A percentile compares a stretch with the other conserved stretches of the same genome.
These are phyloP conservation scores for Venusia cambrica DNA, from an alignment of 2,888 invertebrate genomes.

Conservation along the genomic window DNA sequence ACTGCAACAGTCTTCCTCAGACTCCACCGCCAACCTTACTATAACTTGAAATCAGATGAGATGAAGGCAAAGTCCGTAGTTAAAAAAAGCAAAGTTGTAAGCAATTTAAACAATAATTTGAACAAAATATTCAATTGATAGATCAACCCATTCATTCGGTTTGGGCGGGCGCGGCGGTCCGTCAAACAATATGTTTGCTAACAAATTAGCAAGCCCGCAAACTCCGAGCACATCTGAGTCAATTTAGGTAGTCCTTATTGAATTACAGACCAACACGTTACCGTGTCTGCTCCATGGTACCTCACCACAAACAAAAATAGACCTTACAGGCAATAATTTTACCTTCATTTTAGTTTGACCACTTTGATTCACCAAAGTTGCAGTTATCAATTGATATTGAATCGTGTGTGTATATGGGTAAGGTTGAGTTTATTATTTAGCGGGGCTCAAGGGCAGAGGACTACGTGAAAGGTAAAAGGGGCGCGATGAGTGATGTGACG, in stretches of 20 bases:
- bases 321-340: slow-evolving; percentile 16
- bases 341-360: slow-evolving; percentile 16
- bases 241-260: slow-evolving; percentile 76
- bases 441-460: slow-evolving; percentile 44
- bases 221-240: slow-evolving; percentile 70
- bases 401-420: slow-evolving; percentile 19
- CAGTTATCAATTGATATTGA: slow-evolving; percentile 16
- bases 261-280: slow-evolving; percentile 74
- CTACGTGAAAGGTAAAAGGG: slow-evolving; percentile 57
- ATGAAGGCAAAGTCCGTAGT: too few species aligned
- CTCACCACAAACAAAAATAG: slow-evolving; percentile 18
- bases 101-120: neutral
- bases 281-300: slow-evolving; percentile 42
- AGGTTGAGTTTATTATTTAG: slow-evolving; percentile 30
- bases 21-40: too few species aligned
- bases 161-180: slow-evolving; percentile 30
- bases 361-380: neutral
- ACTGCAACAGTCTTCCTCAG: too few species aligned
- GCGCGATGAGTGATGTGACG: slow-evolving; percentile 70
- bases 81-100: too few species aligned
- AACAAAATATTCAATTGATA: neutral
- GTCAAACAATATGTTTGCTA: slow-evolving; percentile 70
- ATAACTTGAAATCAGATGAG: too few species aligned
- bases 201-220: slow-evolving; percentile 69
- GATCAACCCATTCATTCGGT: slow-evolving; percentile 10